A percentile compares a stretch with the other conserved stretches of the same genome.
Conservation (phyloP, 2,113 vertebrate species). For the Mastomys coucha region DNA sequence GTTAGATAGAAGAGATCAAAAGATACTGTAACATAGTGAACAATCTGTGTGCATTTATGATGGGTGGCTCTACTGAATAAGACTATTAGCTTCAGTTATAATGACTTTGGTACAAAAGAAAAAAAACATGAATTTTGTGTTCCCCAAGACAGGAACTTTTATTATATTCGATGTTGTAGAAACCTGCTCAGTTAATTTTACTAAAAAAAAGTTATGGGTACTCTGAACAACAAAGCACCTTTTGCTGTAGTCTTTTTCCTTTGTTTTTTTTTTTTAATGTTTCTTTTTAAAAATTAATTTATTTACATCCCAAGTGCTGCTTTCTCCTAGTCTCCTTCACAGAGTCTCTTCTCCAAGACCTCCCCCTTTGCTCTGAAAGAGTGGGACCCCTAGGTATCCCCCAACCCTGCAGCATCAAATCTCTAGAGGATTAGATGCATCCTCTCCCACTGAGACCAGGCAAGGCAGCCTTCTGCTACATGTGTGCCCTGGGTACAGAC, state of each 20-base stretch:
- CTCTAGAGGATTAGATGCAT: too few species aligned
- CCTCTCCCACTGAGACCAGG: too few species aligned
- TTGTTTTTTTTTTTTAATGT: not conserved
- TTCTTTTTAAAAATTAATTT: not conserved
- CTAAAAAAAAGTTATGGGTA: not conserved
- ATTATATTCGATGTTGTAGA: not conserved
- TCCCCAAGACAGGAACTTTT: not conserved
- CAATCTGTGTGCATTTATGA: not conserved
- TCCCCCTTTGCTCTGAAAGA: too few species aligned
- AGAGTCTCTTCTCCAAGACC: too few species aligned
- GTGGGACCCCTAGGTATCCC: too few species aligned
- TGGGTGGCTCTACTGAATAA: not conserved
- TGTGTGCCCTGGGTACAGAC: too few species aligned
- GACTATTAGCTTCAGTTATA: not conserved
- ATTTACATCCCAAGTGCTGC: too few species aligned
- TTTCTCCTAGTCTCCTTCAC: too few species aligned
- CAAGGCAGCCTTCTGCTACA: too few species aligned
- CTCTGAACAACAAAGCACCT: not conserved
- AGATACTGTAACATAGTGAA: not conserved
- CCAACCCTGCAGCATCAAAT: too few species aligned
- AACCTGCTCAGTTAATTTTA: conserved; percentile 53
- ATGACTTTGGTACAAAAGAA: conserved; percentile 39
- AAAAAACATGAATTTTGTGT: not conserved
- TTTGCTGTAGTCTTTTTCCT: not conserved
- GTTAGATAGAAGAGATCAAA: not conserved